These are phyloP conservation scores for Nixonia krombeini DNA, from an alignment of 1,140 invertebrate species.

Conservation along the genomic window DNA sequence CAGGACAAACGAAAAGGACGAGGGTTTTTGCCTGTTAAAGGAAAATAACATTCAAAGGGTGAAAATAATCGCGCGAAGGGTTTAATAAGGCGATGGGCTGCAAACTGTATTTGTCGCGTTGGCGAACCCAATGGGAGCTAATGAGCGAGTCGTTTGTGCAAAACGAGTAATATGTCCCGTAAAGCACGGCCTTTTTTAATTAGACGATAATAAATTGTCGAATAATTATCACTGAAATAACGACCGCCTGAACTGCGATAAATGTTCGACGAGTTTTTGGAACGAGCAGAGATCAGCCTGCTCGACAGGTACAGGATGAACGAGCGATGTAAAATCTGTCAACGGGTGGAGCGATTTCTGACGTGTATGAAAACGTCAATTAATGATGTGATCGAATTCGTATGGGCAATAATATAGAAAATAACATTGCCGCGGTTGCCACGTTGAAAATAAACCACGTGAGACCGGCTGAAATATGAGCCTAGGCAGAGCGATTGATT, in stretches of 20 bases:
- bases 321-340: neutral
- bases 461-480: neutral
- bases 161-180: neutral
- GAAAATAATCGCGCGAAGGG: slow-evolving; percentile 29
- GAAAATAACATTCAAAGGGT: slow-evolving; percentile 43
- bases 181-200: neutral
- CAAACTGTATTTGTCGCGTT: slow-evolving; percentile 33
- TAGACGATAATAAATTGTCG: no score
- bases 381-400: neutral
- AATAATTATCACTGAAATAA: neutral
- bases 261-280: neutral
- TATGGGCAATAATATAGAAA: neutral
- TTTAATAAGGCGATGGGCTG: slow-evolving; percentile 16
- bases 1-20: slow-evolving; percentile 33
- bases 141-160: neutral
- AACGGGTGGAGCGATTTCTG: neutral
- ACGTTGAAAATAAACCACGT: neutral
- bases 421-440: neutral
- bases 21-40: slow-evolving; percentile 41
- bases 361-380: neutral
- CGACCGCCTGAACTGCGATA: neutral
- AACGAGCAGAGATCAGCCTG: no score
- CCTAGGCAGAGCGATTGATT: neutral
- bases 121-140: no score
- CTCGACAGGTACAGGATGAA: neutral